Percentiles rank a stretch among this genome's conserved stretches.
Conservation (phyloP, 2,888 invertebrate species). For the Sphaeridia pumilis region DNA sequence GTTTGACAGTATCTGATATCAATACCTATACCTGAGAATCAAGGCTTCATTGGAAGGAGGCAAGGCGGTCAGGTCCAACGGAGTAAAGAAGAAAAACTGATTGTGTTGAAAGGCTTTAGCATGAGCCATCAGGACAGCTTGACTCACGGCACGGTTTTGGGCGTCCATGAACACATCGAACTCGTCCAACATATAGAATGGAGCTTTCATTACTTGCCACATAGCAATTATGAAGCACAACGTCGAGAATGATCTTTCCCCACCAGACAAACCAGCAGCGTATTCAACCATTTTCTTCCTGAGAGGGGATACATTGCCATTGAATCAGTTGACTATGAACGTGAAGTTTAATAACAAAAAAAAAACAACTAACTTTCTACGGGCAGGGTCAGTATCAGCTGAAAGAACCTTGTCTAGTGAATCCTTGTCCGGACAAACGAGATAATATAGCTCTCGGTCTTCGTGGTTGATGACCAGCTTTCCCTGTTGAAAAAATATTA, state of each 20-base stretch:
- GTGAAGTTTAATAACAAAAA: neutral
- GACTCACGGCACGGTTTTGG: constrained; percentile 65
- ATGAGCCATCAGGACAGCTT: constrained; percentile 64
- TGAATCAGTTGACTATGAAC: neutral
- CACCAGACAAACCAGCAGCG: constrained; percentile 60
- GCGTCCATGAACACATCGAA: constrained; percentile 95
- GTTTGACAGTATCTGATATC: no score
- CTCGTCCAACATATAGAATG: constrained; percentile 90
- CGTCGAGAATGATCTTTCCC: constrained; percentile 91
- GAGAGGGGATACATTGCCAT: neutral
- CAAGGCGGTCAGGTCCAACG: constrained; percentile 41
- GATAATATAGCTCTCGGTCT: constrained; percentile 14
- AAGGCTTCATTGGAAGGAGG: constrained; percentile 41
- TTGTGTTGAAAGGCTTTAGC: constrained; percentile 53
- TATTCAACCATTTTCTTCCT: constrained; percentile 16
- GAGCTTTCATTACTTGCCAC: constrained; percentile 84
- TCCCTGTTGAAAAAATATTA: constrained; percentile 10
- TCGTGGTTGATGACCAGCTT: constrained; percentile 14
- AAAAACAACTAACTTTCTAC: neutral
- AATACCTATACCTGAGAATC: constrained; percentile 14
- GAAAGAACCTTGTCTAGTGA: constrained; percentile 5
- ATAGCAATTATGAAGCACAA: constrained; percentile 84
- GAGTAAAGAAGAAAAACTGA: constrained; percentile 85
- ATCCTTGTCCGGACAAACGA: constrained; percentile 19
- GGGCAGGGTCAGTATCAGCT: neutral